A percentile compares a stretch with the other conserved stretches of the same genome.
phyloP scores from a whole-genome alignment of 2,113 vertebrate genomes.

The Tinamus guttatus region DNA sequence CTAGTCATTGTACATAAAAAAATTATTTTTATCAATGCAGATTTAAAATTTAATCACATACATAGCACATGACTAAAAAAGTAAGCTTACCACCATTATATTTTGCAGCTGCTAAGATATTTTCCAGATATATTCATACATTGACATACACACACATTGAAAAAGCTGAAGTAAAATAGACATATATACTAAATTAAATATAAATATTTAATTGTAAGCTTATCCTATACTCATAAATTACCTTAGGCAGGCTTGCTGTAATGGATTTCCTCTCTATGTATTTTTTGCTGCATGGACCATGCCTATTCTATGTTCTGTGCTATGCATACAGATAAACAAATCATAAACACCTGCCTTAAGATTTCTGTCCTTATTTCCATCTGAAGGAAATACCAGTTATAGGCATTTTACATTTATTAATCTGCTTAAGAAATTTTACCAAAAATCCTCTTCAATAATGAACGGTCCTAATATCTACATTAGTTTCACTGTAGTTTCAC shows the following conservation, averaged over 20 bases:
- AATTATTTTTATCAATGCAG: background rate
- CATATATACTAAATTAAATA: rapidly evolving
- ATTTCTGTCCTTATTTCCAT: background rate
- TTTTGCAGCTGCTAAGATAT: background rate
- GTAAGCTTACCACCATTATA: background rate
- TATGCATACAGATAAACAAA: background rate
- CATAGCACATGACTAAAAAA: background rate
- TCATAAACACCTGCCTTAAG: background rate
- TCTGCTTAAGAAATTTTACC: background rate
- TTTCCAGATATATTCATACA: background rate
- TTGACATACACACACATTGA: background rate
- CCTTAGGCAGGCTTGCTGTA: background rate
- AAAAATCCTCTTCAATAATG: background rate
- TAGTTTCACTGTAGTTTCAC: background rate
- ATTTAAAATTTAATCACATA: background rate
- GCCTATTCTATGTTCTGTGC: background rate
- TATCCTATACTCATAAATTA: background rate
- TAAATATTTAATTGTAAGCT: background rate
- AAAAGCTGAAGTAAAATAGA: background rate
- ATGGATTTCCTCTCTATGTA: background rate
- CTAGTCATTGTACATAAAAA: background rate
- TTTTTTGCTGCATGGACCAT: background rate
- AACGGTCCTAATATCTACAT: background rate
- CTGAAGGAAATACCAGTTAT: background rate
- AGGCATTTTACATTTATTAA: background rate